These are phyloP conservation scores for Hyles euphorbiae DNA, from an alignment of 1,140 invertebrate species.

Conservation along the genomic window DNA sequence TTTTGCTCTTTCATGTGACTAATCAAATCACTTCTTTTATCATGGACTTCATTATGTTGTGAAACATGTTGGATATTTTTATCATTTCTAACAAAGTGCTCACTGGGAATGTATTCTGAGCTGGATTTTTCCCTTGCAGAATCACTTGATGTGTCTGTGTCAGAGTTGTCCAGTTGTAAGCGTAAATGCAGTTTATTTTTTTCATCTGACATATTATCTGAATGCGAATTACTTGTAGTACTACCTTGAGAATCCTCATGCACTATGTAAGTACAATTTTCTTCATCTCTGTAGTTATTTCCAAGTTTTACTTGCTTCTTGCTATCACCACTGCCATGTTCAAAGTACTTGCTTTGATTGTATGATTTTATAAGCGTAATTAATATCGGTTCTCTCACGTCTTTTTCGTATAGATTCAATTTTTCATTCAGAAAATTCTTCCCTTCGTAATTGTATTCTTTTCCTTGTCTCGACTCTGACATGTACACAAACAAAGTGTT, in stretches of 20 bases:
- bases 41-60: conserved; percentile 1
- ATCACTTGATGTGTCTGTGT: conserved; percentile 66
- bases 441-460: conserved; percentile 56
- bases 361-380: conserved; percentile 52
- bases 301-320: conserved; percentile 29
- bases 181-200: conserved; percentile 62
- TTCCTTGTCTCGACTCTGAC: conserved; percentile 69
- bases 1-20: background rate
- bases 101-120: conserved; percentile 63
- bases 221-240: conserved; percentile 52
- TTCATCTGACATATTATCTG: conserved; percentile 66
- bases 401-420: conserved; percentile 43
- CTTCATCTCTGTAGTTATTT: conserved; percentile 41
- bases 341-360: conserved; percentile 33
- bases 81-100: conserved; percentile 28
- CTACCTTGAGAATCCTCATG: conserved; percentile 56
- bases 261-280: conserved; percentile 65
- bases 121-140: conserved; percentile 54
- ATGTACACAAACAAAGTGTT: conserved; percentile 73
- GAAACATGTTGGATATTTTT: conserved; percentile 3
- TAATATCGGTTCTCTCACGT: conserved; percentile 51
- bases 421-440: conserved; percentile 46
- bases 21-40: background rate
- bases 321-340: conserved; percentile 16
- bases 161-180: conserved; percentile 59